A percentile compares a stretch with the other conserved stretches of the same genome.
These are phyloP conservation scores for Lepidurus arcticus DNA, from an alignment of 1,140 invertebrate genomes.

Conservation along the genomic window DNA sequence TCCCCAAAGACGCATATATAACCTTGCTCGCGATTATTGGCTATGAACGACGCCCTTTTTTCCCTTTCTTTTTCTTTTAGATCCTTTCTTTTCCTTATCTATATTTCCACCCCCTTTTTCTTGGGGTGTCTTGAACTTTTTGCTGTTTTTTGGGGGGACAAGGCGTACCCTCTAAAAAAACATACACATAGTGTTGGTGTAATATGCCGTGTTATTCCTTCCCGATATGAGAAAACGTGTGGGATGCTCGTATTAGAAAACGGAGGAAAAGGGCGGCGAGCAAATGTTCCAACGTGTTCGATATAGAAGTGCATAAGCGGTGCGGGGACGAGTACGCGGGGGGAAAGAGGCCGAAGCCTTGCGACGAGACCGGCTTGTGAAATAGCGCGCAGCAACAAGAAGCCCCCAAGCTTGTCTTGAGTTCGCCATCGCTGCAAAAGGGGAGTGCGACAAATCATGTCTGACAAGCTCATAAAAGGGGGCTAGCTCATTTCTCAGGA, in stretches of 20 bases:
- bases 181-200: constrained; percentile 9
- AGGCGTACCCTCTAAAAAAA: background rate
- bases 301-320: background rate
- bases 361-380: background rate
- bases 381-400: background rate
- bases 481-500: constrained; percentile 2
- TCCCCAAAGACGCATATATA: constrained; percentile 19
- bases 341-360: background rate
- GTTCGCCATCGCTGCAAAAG: background rate
- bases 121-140: background rate
- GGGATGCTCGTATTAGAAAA: background rate
- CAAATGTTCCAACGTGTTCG: background rate
- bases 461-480: constrained; percentile 18
- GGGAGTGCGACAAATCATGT: constrained; percentile 10
- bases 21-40: constrained; percentile 8
- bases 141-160: background rate
- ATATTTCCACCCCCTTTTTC: background rate
- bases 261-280: background rate
- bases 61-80: background rate
- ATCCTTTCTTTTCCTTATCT: background rate
- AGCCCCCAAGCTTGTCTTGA: background rate
- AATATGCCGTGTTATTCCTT: constrained; percentile 11
- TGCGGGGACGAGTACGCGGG: background rate
- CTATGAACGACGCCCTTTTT: background rate
- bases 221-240: constrained; percentile 19